A percentile compares a stretch with the other conserved stretches of the same genome.
Evolutionary conservation across 2,113 vertebrate species (phyloP).

Genomic region (Cottus gobio): DNA sequence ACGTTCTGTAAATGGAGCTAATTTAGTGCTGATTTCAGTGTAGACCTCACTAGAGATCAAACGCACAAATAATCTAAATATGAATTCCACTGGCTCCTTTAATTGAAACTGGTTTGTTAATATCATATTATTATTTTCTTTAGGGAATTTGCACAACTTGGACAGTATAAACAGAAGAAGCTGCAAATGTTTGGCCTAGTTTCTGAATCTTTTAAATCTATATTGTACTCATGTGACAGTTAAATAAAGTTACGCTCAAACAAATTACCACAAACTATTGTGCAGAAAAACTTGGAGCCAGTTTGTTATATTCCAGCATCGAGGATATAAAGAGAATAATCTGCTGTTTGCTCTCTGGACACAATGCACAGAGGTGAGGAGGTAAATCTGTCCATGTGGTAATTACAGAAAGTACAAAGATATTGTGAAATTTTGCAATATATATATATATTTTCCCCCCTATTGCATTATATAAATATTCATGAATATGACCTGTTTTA

Average conservation of each 20-base stretch:
- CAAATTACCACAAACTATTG: not conserved
- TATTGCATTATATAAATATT: not conserved
- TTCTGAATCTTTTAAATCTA: not conserved
- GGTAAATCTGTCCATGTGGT: not conserved
- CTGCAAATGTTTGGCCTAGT: not conserved
- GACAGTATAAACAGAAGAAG: not conserved
- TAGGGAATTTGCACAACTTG: no score
- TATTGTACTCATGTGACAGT: not conserved
- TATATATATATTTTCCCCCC: not conserved
- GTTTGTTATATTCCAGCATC: not conserved
- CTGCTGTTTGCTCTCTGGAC: not conserved
- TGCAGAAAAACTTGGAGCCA: not conserved
- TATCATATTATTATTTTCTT: no score
- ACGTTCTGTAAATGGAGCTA: not conserved
- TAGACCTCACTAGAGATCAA: not conserved
- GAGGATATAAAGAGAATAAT: not conserved
- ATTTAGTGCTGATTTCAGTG: not conserved
- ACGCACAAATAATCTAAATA: not conserved
- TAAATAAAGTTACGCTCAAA: not conserved
- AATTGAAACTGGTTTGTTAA: not conserved
- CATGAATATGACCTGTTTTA: not conserved
- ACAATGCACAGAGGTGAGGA: no score
- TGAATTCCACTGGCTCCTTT: not conserved
- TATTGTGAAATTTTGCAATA: not conserved
- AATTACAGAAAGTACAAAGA: not conserved